Conservation (phyloP, 2,113 vertebrate species). For the Stigmatopora argus region DNA sequence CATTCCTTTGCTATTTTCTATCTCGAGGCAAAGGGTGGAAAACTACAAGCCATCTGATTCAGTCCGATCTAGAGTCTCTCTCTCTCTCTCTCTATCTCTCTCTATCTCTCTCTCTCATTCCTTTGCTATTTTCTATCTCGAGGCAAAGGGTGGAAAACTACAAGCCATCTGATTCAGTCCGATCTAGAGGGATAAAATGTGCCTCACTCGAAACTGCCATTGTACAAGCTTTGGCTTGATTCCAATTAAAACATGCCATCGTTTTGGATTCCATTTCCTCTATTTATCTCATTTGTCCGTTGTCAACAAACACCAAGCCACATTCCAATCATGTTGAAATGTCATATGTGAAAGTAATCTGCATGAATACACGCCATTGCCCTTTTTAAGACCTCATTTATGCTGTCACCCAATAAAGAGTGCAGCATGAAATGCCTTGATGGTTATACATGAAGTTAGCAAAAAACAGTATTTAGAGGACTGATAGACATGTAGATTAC, state of each 20-base stretch:
- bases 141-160: constrained; percentile 41
- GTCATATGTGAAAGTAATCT: constrained; percentile 3
- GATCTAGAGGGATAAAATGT: constrained; percentile 28
- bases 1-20: constrained; percentile 29
- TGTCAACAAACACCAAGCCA: not conserved
- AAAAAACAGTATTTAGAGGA: not conserved
- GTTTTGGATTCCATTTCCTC: not conserved
- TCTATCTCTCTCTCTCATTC: constrained; percentile 9
- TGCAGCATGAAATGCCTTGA: not conserved
- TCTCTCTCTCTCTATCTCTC: constrained; percentile 19
- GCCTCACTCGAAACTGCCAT: constrained; percentile 8
- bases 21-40: constrained; percentile 42
- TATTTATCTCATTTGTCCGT: not conserved
- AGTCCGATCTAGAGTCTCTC: constrained; percentile 25
- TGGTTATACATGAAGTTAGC: not conserved
- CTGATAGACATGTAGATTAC: not conserved
- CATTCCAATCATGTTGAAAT: not conserved
- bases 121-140: constrained; percentile 38
- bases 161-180: constrained; percentile 36
- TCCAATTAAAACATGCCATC: no score
- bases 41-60: constrained; percentile 39
- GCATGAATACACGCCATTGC: not conserved
- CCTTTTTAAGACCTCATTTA: constrained; percentile 5
- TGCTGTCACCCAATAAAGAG: not conserved
- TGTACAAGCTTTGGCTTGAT: not conserved